These are phyloP conservation scores for Cheilosia vernalis DNA, from an alignment of 2,888 invertebrate genomes.

Conservation along the genomic window DNA sequence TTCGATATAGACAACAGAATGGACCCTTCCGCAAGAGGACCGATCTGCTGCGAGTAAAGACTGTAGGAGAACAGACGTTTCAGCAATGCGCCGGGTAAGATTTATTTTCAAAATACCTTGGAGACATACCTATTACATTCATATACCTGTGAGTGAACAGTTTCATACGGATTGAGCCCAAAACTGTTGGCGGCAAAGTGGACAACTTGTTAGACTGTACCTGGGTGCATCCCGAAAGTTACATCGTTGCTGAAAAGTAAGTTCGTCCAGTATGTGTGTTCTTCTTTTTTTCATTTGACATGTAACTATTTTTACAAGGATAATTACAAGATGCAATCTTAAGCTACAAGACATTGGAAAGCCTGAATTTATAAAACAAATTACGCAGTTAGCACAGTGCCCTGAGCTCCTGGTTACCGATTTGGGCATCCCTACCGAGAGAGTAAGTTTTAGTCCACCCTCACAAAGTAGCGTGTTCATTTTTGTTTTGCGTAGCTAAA, in stretches of 20 bases:
- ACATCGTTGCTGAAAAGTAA: conserved; percentile 87
- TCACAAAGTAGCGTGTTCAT: background rate
- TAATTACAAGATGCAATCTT: conserved; percentile 79
- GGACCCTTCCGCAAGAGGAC: conserved; percentile 89
- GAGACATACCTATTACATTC: conserved; percentile 10
- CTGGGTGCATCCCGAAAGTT: conserved; percentile 97
- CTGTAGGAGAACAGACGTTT: conserved; percentile 92
- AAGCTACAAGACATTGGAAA: conserved; percentile 82
- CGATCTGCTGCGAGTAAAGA: conserved; percentile 89
- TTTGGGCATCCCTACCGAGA: conserved; percentile 86
- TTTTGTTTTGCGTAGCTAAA: conserved; percentile 78
- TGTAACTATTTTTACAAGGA: background rate
- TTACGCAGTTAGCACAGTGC: conserved; percentile 78
- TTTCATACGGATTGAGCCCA: conserved; percentile 82
- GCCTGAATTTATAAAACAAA: conserved; percentile 81
- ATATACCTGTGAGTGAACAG: conserved; percentile 59
- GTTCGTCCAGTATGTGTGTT: conserved; percentile 21
- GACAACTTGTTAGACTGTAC: conserved; percentile 88
- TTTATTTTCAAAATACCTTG: background rate
- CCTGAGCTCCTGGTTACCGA: conserved; percentile 83
- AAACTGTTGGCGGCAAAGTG: conserved; percentile 80
- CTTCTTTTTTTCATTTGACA: conserved; percentile 77
- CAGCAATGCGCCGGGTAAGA: conserved; percentile 96
- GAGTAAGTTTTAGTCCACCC: conserved; percentile 83
- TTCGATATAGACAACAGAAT: conserved; percentile 88